Evolutionary conservation across 1,140 invertebrate species (phyloP).

Genomic region (Theocolax elegans): DNA sequence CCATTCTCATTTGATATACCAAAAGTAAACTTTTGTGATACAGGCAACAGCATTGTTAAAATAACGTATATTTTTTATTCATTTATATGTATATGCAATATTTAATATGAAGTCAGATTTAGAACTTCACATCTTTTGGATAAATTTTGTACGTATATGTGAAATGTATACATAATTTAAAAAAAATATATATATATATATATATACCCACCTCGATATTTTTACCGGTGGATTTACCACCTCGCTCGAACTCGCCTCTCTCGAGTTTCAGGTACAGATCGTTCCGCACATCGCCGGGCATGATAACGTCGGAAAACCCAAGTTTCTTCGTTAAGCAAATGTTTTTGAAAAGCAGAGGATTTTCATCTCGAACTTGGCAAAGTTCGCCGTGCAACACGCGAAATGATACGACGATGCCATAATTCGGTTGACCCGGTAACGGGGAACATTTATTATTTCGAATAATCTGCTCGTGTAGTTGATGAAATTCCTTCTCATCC

Average conservation of each 20-base stretch:
- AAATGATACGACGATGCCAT: conserved; percentile 78
- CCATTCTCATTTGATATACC: too few species aligned
- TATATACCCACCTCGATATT: conserved; percentile 81
- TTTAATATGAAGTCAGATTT: too few species aligned
- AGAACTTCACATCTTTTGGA: too few species aligned
- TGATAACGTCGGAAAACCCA: conserved; percentile 94
- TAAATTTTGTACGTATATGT: too few species aligned
- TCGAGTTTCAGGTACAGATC: conserved; percentile 93
- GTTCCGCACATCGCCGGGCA: conserved; percentile 95
- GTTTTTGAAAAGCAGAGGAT: conserved; percentile 84
- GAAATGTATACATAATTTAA: too few species aligned
- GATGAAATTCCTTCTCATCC: conserved; percentile 92
- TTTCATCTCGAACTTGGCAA: conserved; percentile 78
- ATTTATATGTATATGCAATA: too few species aligned
- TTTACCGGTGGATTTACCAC: conserved; percentile 94
- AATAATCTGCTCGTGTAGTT: conserved; percentile 89
- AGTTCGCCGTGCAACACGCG: conserved; percentile 82
- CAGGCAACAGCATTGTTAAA: too few species aligned
- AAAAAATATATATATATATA: too few species aligned
- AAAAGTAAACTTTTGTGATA: too few species aligned
- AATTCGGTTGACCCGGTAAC: conserved; percentile 73
- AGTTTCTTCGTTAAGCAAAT: conserved; percentile 87
- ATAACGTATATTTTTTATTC: too few species aligned
- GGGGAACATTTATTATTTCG: conserved; percentile 85
- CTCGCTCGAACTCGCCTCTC: conserved; percentile 90